Conservation (phyloP, 2,113 vertebrate species). For the Zosterops borbonicus region DNA sequence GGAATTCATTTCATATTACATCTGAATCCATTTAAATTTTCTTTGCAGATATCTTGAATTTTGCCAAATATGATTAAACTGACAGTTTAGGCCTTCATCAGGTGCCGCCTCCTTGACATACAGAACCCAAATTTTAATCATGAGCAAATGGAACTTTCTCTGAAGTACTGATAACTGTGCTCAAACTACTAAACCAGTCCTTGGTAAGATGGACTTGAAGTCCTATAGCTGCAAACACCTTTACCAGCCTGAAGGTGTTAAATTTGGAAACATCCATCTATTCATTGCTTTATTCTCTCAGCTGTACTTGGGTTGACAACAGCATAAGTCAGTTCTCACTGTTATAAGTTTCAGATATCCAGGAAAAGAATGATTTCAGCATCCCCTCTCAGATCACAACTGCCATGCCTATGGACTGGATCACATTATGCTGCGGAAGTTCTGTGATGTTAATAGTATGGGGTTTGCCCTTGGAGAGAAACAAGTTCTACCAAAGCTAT, state of each 20-base stretch:
- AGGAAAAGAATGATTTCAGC: neutral
- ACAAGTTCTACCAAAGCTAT: neutral
- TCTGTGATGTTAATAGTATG: neutral
- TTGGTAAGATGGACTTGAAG: neutral
- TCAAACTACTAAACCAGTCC: neutral
- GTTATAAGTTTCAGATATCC: neutral
- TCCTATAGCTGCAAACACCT: neutral
- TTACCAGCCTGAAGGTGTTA: neutral
- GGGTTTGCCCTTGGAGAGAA: neutral
- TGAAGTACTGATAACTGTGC: neutral
- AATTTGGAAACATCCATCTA: neutral
- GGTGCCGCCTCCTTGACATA: neutral
- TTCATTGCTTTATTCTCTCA: neutral
- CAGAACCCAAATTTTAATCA: constrained; percentile 17
- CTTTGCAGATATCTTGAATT: constrained; percentile 17
- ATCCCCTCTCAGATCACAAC: neutral
- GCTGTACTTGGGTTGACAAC: neutral
- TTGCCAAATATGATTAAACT: constrained; percentile 43
- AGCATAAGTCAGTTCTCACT: neutral
- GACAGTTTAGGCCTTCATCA: constrained; percentile 14
- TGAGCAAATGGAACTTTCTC: constrained; percentile 22
- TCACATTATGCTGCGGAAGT: neutral
- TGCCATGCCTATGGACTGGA: neutral
- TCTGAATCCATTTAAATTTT: constrained; percentile 37
- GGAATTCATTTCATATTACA: constrained; percentile 48